These are phyloP conservation scores for Strongylocentrotus purpuratus DNA, from an alignment of 35 echinoderm and acorn worm genomes.

Conservation along the genomic window DNA sequence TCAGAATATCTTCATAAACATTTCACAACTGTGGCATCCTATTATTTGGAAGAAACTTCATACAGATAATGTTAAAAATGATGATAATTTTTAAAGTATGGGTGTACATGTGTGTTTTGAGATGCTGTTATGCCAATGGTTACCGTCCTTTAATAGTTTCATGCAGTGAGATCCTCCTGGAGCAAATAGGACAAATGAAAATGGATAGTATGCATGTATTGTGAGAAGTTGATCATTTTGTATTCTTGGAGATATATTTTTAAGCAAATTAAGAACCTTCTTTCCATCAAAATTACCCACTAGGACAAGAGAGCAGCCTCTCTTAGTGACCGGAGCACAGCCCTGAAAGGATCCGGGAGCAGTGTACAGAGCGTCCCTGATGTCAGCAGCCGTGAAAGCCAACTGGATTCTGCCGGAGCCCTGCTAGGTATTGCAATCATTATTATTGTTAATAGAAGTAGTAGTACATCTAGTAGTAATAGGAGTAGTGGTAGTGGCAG, in stretches of 20 bases:
- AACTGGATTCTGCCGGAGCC: conserved; percentile 84
- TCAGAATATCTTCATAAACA: not conserved
- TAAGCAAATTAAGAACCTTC: not conserved
- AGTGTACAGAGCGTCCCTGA: conserved; percentile 69
- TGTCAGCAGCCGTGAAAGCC: conserved; percentile 80
- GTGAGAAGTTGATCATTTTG: not conserved
- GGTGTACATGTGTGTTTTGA: not conserved
- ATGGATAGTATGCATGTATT: not conserved
- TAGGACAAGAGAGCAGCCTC: conserved; percentile 69
- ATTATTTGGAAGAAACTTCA: not conserved
- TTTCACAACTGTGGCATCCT: not conserved
- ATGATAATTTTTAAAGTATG: not conserved
- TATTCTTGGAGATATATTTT: not conserved
- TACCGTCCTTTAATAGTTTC: not conserved
- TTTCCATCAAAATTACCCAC: not conserved
- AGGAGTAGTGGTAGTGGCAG: too few relatives aligned
- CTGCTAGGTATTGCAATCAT: not conserved
- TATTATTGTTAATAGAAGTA: too few relatives aligned
- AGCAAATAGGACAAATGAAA: not conserved
- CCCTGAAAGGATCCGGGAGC: conserved; percentile 69
- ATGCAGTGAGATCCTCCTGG: not conserved
- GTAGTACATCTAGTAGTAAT: too few relatives aligned
- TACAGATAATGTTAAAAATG: not conserved
- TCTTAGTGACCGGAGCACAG: conserved; percentile 59
- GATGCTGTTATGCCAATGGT: not conserved